Evolutionary conservation across 2,888 invertebrate species (phyloP), one percentile per base, ranked within the genome.

Genomic region (Formica aserva): DNA sequence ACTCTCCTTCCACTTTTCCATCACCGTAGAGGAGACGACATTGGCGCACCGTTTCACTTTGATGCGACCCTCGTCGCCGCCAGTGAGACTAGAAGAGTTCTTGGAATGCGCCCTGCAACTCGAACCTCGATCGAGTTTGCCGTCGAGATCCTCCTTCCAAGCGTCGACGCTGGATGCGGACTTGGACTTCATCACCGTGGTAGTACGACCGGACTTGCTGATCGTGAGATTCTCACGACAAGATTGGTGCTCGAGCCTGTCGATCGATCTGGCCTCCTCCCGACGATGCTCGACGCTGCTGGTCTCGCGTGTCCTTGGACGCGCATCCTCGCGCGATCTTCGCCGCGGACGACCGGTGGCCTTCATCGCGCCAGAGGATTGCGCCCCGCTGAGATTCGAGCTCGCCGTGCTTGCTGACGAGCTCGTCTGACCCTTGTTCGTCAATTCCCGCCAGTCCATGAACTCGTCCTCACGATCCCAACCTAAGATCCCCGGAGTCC

Each of bases 381-480:
- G 90, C 86, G 84, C 80, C 67, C 90, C 87, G 74, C 71, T 67
- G 72, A 84, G 69, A 67, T 76, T 85, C 60, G 75, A 71, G 35
- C 86, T 74, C 55, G 52, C 52, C 55, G 77, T 72, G 83, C 85
- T 45, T 45, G 52, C 52, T n/a, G 86, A 80, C 48, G 86, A 81
- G 75, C 86, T 86, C 52, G 85, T 75, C 84, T 88, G 86, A 22
- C 88, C 87, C 83, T 91, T 92, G 71, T 89, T 87, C 66, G 90
- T 89, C 77, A 88, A 90, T 85, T 94, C 94, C 88, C 94, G 94
- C 94, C 94, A 94, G 87, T 94, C 94, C 94, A 94, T 94, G 89
- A 94, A 93, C 92, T 94, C 94, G 92, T 94, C 94, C 93, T 94
- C 94, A 91, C 94, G 93, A 92, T 94, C 94, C 94, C 94, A 94